Evolutionary conservation across 2,797 vertebrate genomes (phyloP).

Genomic region (Sandelia bainsii): DNA sequence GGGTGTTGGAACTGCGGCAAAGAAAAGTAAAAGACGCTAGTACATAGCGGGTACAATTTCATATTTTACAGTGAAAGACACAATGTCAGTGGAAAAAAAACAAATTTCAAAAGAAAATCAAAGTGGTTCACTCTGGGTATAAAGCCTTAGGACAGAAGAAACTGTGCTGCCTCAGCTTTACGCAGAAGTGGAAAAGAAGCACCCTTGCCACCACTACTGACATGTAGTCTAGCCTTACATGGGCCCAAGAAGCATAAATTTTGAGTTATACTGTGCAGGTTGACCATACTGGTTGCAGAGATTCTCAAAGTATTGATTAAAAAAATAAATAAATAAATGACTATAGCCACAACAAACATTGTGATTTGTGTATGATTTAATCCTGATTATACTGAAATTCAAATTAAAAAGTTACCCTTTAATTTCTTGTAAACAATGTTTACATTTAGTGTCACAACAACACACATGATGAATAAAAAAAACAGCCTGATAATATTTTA

Average conservation of each 20-base stretch:
- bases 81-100: too few relatives aligned
- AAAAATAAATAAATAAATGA: background rate
- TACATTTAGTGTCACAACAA: background rate
- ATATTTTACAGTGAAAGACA: too few relatives aligned
- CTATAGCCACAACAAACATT: background rate
- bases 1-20: background rate
- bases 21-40: background rate
- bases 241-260: too few relatives aligned
- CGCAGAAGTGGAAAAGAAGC: background rate
- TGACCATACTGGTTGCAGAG: background rate
- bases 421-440: background rate
- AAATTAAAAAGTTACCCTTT: background rate
- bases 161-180: too few relatives aligned
- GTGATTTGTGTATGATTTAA: background rate
- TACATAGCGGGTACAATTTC: too few relatives aligned
- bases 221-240: background rate
- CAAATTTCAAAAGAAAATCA: too few relatives aligned
- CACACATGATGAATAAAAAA: too few relatives aligned
- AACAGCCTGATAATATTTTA: too few relatives aligned
- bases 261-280: too few relatives aligned
- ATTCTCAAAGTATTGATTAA: background rate
- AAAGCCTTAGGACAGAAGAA: too few relatives aligned
- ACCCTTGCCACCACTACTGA: background rate
- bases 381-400: background rate
- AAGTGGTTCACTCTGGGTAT: too few relatives aligned